Evolutionary conservation across 2,797 vertebrate genomes (phyloP), one percentile per base, ranked within the genome.

Genomic region (Enteromius unitaeniatus): DNA sequence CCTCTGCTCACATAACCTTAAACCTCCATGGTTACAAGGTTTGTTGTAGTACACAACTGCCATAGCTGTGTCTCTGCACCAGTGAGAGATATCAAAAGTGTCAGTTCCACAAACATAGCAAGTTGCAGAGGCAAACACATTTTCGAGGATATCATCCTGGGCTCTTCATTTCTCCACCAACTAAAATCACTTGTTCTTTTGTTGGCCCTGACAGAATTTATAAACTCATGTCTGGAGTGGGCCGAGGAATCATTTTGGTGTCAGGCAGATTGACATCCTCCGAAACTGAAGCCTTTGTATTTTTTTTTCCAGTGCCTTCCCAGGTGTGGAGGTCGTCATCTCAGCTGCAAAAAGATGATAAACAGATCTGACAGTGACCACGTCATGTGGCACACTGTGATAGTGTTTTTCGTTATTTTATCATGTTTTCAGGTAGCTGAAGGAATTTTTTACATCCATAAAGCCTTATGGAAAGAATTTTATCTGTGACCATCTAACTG

Each of bases 301-400:
- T 49, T 53, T 77, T 47, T 40, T 40, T 47, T 1, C n/a, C 13
- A 42, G 31, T 51, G 31, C 69, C 34, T 70, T 80, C 45, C 60
- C 40, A 70, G 49, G 45, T 80, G 72, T 49, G 64, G 13, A 72
- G 81, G 47, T 82, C 82, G 23, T 74, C 72, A 77, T 81, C 55
- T 76, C 51, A 8, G 23, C 65, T 69, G 19, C 67, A 47, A 64
- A 19, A 21, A 49, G 47, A 81, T 78, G 82, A 37, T 84, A 84
- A 84, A 70, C 82, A 72, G 68, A 68, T 45, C 23, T 87, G 86
- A 84, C 86, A 86, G 81, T 23, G 23, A 11, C 21, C 42, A 28
- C 72, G 73, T 78, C 58, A 60, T 68, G 78, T 60, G 79, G 47
- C 58, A 76, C 31, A 23, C 73, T 31, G 23, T 67, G 23, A 49